Conservation (phyloP, 2,113 vertebrate species). For the Macaca nemestrina region DNA sequence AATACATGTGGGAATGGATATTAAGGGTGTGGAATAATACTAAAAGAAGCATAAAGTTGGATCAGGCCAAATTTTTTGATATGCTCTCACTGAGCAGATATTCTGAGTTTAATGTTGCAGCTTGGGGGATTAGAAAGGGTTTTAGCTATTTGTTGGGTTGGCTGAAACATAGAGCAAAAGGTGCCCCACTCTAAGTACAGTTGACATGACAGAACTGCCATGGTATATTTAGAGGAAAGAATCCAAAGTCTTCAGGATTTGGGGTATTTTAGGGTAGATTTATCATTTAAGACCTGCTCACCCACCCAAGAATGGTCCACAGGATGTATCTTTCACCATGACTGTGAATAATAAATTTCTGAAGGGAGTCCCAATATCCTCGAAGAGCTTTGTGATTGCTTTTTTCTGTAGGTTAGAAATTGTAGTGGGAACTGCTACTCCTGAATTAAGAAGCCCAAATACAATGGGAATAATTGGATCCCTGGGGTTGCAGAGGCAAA, state of each 20-base stretch:
- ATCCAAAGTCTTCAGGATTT: background rate
- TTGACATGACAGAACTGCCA: background rate
- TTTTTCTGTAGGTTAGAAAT: background rate
- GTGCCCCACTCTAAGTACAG: background rate
- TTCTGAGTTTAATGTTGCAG: background rate
- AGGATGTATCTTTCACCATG: background rate
- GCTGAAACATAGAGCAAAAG: background rate
- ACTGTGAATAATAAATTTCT: background rate
- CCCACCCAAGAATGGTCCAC: background rate
- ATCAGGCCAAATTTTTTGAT: background rate
- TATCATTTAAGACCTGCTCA: background rate
- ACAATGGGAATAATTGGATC: background rate
- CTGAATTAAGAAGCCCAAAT: background rate
- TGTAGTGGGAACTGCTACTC: background rate
- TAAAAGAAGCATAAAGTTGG: background rate
- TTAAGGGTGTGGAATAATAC: background rate
- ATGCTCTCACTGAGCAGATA: background rate
- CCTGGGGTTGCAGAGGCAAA: background rate
- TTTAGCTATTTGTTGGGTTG: background rate
- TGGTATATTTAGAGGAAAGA: background rate
- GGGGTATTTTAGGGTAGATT: background rate
- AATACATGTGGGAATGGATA: background rate
- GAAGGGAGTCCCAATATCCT: background rate
- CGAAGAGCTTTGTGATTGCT: background rate
- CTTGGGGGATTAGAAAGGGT: background rate